phyloP scores from a whole-genome alignment of 1,140 invertebrate species.

The Rhagoletis zephyria region DNA sequence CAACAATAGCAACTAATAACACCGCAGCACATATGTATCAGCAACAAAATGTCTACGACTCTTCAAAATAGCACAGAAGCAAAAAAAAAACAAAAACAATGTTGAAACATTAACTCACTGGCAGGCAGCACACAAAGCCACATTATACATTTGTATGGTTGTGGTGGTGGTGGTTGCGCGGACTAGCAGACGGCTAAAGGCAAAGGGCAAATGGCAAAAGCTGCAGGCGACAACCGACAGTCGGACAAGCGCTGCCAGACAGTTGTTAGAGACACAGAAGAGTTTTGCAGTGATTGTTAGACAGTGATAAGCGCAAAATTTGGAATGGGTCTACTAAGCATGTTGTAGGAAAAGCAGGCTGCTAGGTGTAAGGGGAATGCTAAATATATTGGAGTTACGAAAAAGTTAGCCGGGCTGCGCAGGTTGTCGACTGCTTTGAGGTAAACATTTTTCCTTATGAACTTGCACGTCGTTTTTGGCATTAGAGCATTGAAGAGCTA shows the following conservation, averaged over 20 bases:
- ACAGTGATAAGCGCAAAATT: slow-evolving; percentile 24
- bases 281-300: slow-evolving; percentile 6
- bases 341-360: background rate
- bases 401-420: too few relatives aligned
- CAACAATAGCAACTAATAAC: slow-evolving; percentile 35
- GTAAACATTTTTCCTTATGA: too few relatives aligned
- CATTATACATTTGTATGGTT: background rate
- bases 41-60: background rate
- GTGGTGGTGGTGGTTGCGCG: background rate
- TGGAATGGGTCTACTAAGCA: background rate
- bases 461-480: too few relatives aligned
- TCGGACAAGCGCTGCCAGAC: background rate
- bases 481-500: too few relatives aligned
- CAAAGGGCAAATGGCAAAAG: background rate
- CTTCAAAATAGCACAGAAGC: background rate
- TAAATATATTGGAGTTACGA: too few relatives aligned
- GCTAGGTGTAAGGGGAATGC: background rate
- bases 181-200: background rate
- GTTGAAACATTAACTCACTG: background rate
- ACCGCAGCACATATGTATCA: background rate
- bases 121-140: background rate
- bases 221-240: slow-evolving; percentile 4
- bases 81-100: background rate
- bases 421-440: too few relatives aligned
- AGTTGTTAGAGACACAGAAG: background rate